Evolutionary conservation across 1,140 invertebrate species (phyloP), one percentile per base, ranked within the genome.

Genomic region (Musca domestica): DNA sequence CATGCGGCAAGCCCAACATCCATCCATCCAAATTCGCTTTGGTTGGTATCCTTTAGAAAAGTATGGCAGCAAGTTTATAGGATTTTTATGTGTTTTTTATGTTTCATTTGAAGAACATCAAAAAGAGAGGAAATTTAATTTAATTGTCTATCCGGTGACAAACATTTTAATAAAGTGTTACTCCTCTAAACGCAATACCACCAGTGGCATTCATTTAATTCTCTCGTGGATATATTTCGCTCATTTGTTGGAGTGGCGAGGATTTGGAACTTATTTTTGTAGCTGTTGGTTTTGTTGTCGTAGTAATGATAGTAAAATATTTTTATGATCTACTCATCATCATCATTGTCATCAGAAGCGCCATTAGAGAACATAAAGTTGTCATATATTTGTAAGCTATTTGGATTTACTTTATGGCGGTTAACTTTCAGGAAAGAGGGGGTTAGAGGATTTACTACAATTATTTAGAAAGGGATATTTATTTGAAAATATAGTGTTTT

Each of bases 111-210:
- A 12, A 30, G 34, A 80, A 80, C 78, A 78, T 41, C 34, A 41
- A 41, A 41, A 41, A 41, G 9, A 30, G 27, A 41, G 34, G 4
- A 41, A 41, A 41, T 41, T 80, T 78, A 78, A 80, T 80, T 80
- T 80, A 80, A 80, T 80, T 80, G 78, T 79, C 80, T 80, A 80
- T 75, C 78, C 78, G 78, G 78, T 80, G 78, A 80, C 78, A 80
- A 71, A 64, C 70, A 71, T 71, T 71, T 69, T 69, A 67, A 67
- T 71, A 66, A 65, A 61, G 48, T 52, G 66, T 65, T 51, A 2
- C 48, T 52, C 10, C 47, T 30, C 12, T 12, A 5, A 34, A 34
- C 19, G 5, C 1, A 46, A n/a, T 22, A 10, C 30, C 22, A 46
- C 17, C 34, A 64, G 5, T 46, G 46, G 7, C 34, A 41, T 5